A percentile compares a stretch with the other conserved stretches of the same genome.
Conservation (phyloP, 2,113 vertebrate species). For the Ramphastos sulfuratus region DNA sequence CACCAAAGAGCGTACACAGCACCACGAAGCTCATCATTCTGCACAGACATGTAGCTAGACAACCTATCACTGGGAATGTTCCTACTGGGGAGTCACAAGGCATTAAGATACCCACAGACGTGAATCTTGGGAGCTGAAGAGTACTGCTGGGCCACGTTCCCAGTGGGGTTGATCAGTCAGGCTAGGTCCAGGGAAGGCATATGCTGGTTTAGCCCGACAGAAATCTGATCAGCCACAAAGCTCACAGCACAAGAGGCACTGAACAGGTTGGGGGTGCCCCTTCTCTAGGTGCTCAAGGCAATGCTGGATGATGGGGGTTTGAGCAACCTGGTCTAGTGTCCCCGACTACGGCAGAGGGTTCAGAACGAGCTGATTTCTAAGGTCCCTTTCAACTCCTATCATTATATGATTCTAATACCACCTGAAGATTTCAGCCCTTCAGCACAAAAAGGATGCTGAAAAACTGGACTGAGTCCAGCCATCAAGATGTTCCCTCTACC, state of each 20-base stretch:
- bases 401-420: rapidly evolving
- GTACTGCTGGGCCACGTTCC: background rate
- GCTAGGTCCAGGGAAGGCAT: background rate
- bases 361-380: background rate
- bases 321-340: background rate
- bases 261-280: background rate
- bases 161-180: background rate
- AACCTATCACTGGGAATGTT: background rate
- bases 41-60: background rate
- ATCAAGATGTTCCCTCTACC: background rate
- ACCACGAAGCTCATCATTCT: background rate
- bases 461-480: background rate
- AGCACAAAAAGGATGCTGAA: background rate
- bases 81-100: background rate
- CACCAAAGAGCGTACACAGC: background rate
- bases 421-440: background rate
- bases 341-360: background rate
- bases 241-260: background rate
- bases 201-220: background rate
- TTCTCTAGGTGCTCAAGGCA: background rate
- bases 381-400: background rate
- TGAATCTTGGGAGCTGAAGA: rapidly evolving
- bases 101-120: background rate
- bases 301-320: background rate
- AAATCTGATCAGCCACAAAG: background rate